Evolutionary conservation across 2,113 vertebrate species (phyloP), one percentile per base, ranked within the genome.

Genomic region (Syngnathus scovelli): DNA sequence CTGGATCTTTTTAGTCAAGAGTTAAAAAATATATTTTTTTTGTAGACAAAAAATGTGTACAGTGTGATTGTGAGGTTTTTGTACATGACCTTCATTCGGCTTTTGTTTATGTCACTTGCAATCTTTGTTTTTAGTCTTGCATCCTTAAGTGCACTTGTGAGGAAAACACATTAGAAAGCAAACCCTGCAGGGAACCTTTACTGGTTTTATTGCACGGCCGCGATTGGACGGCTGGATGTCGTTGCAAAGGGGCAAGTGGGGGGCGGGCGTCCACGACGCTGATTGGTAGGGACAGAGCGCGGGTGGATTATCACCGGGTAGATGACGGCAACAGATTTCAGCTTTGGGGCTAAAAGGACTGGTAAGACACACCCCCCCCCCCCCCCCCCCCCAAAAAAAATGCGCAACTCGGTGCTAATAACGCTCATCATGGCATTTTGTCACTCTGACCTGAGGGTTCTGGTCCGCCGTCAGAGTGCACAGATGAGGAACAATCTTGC

Each of bases 401-500:
- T 27, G 73, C 58, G 63, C 64, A 78, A 78, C 63, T 80, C 66
- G 67, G 65, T 60, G 39, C 78, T 86, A 87, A 85, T 87, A 76
- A 81, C 71, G 71, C 84, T 74, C 78, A 87, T 85, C 80, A 85
- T 72, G 54, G 64, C 15, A 67, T 7, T n/a, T 21, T 19, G 12
- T n/a, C 46, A 46, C 15, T 67, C 88, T 90, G 86, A 98, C 96
- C 93, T 98, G 95, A 79, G 92, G 93, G 78, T 95, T 96, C 15
- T 94, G 95, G 90, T 98, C 96, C 86, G 93, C 94, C 75, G 93
- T 91, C 1, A 92, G 87, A 78, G 89, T 18, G 82, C 95, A 98
- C 70, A 98, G 90, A 83, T 94, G 92, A 37, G 95, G 95, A 71
- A 98, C 93, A 74, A 98, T 81, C 86, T 98, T 98, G 90, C 92